A percentile compares a stretch with the other conserved stretches of the same genome.
These are phyloP conservation scores for Acrossocheilus wenchowensis DNA, from an alignment of 2,797 vertebrate species.

Conservation along the genomic window DNA sequence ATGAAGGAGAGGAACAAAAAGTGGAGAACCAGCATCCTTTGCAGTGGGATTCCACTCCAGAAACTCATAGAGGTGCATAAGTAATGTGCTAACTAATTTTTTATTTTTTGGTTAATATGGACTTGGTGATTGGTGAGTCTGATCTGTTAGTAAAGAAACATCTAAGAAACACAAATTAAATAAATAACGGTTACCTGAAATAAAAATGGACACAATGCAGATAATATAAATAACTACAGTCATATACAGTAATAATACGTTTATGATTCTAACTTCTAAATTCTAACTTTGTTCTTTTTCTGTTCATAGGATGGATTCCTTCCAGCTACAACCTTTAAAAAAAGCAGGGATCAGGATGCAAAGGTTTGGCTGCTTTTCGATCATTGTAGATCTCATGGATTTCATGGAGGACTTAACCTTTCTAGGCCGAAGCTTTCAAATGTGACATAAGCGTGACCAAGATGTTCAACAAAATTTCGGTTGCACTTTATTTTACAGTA, in stretches of 20 bases:
- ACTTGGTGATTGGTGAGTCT: neutral
- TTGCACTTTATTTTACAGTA: neutral
- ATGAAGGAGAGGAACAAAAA: conserved; percentile 7
- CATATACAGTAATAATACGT: neutral
- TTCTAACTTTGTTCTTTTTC: neutral
- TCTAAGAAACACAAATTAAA: neutral
- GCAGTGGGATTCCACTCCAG: conserved; percentile 15
- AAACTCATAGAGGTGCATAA: conserved; percentile 10
- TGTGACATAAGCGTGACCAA: neutral
- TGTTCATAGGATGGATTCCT: conserved; percentile 3
- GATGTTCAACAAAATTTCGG: neutral
- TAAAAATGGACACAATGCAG: neutral
- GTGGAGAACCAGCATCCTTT: conserved; percentile 10
- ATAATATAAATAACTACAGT: neutral
- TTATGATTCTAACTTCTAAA: neutral
- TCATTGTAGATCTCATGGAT: neutral
- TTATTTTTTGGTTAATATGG: neutral
- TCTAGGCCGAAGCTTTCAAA: neutral
- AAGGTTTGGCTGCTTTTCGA: neutral
- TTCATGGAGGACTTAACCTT: neutral
- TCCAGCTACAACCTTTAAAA: neutral
- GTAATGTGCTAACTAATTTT: neutral
- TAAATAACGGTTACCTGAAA: neutral
- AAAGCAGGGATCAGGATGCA: neutral
- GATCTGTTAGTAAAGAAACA: neutral